Percentiles rank a stretch among this genome's conserved stretches.
phyloP scores from a whole-genome alignment of 2,888 invertebrate genomes.

The Boloria euphrosyne region DNA sequence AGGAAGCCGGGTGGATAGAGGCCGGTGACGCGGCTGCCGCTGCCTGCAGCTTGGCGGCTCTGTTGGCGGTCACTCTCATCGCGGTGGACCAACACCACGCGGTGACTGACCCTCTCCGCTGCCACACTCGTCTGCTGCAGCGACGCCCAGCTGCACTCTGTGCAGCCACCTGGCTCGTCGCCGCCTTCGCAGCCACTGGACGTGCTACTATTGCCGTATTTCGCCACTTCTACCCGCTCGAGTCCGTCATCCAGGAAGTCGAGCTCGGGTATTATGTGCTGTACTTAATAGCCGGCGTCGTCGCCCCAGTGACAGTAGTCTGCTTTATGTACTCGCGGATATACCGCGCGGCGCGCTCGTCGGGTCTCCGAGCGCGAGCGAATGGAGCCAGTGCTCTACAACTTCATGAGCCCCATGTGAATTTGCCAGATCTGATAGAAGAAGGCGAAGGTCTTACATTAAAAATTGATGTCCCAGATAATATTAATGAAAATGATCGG shows the following conservation, averaged over 20 bases:
- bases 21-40: slow-evolving; percentile 78
- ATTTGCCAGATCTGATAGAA: slow-evolving; percentile 68
- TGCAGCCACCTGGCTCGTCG: slow-evolving; percentile 80
- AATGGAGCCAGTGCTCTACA: slow-evolving; percentile 78
- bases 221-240: slow-evolving; percentile 59
- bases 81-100: slow-evolving; percentile 81
- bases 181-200: slow-evolving; percentile 64
- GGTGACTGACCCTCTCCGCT: slow-evolving; percentile 76
- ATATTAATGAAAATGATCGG: slow-evolving; percentile 54
- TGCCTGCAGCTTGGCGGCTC: slow-evolving; percentile 66
- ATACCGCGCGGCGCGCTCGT: slow-evolving; percentile 88
- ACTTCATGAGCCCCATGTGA: slow-evolving; percentile 71
- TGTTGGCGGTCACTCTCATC: slow-evolving; percentile 70
- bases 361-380: slow-evolving; percentile 78
- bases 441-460: slow-evolving; percentile 74
- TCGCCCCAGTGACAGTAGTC: slow-evolving; percentile 82
- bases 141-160: slow-evolving; percentile 72
- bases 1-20: slow-evolving; percentile 81
- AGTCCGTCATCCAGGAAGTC: slow-evolving; percentile 59
- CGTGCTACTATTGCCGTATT: slow-evolving; percentile 64
- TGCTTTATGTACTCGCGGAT: slow-evolving; percentile 89
- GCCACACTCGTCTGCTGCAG: slow-evolving; percentile 77
- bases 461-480: slow-evolving; percentile 68
- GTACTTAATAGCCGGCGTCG: slow-evolving; percentile 66
- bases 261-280: slow-evolving; percentile 66